Evolutionary conservation across 2,113 vertebrate genomes (phyloP).

Genomic region (Mormoops blainvillei): DNA sequence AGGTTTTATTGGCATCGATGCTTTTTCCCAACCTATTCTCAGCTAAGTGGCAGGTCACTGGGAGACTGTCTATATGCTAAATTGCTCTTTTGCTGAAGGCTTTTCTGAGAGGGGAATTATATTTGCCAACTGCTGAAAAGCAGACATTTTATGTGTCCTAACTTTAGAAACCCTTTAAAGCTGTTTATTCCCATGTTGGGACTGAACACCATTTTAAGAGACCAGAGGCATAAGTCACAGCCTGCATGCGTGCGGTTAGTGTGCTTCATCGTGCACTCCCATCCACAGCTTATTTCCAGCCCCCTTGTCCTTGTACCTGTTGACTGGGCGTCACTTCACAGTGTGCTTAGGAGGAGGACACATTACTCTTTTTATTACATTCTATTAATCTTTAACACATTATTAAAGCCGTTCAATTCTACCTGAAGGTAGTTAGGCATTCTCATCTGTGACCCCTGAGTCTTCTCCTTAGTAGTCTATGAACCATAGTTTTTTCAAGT

Average conservation of each 20-base stretch:
- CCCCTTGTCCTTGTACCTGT: background rate
- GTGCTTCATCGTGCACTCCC: background rate
- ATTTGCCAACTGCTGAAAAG: slow-evolving; percentile 38
- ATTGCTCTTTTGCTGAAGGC: slow-evolving; percentile 43
- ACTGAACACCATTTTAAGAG: slow-evolving; percentile 14
- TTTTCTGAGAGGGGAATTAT: slow-evolving; percentile 34
- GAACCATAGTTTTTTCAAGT: slow-evolving; percentile 18
- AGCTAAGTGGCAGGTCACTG: slow-evolving; percentile 38
- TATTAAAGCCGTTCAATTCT: slow-evolving; percentile 7
- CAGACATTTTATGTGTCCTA: slow-evolving; percentile 18
- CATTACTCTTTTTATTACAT: background rate
- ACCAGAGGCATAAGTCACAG: background rate
- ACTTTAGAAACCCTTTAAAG: slow-evolving; percentile 11
- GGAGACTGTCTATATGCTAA: slow-evolving; percentile 60
- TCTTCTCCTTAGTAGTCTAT: background rate
- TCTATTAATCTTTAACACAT: background rate
- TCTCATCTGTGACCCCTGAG: background rate
- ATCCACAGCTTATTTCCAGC: background rate
- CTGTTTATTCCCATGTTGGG: background rate
- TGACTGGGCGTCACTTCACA: background rate
- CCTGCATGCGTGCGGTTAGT: background rate
- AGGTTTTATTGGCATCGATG: background rate
- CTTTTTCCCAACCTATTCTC: background rate
- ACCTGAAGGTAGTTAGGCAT: slow-evolving; percentile 28
- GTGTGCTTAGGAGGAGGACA: background rate